Evolutionary conservation across 2,888 invertebrate genomes (phyloP).

Genomic region (Agrotis exclamationis): DNA sequence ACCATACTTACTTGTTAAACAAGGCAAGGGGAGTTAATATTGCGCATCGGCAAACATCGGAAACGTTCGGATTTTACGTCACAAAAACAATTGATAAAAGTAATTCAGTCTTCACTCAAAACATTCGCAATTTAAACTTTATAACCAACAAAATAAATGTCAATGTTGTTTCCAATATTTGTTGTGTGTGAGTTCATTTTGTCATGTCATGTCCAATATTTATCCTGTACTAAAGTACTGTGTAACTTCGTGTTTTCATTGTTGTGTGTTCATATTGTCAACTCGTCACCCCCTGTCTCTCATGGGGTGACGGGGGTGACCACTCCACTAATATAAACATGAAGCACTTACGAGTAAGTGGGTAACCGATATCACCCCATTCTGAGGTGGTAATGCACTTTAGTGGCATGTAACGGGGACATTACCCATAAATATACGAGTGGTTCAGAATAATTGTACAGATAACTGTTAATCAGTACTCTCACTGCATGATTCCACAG

Average conservation of each 20-base stretch:
- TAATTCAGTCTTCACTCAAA: not conserved
- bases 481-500: too few relatives aligned
- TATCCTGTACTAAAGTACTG: not conserved
- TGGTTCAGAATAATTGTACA: not conserved
- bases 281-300: slow-evolving; percentile 18
- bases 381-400: slow-evolving; percentile 24
- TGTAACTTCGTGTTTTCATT: not conserved
- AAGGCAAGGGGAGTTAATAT: not conserved
- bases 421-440: not conserved
- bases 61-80: not conserved
- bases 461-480: too few relatives aligned
- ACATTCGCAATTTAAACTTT: not conserved
- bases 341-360: slow-evolving; percentile 44
- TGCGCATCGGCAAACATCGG: not conserved
- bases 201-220: not conserved
- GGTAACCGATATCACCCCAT: slow-evolving; percentile 36
- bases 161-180: too few relatives aligned
- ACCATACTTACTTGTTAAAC: too few relatives aligned
- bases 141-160: not conserved
- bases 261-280: not conserved
- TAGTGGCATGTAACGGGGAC: not conserved
- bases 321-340: slow-evolving; percentile 52
- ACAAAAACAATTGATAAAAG: not conserved
- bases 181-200: too few relatives aligned
- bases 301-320: slow-evolving; percentile 17